Conservation (phyloP, 1,140 invertebrate genomes). For the Diploscapter pachys region DNA sequence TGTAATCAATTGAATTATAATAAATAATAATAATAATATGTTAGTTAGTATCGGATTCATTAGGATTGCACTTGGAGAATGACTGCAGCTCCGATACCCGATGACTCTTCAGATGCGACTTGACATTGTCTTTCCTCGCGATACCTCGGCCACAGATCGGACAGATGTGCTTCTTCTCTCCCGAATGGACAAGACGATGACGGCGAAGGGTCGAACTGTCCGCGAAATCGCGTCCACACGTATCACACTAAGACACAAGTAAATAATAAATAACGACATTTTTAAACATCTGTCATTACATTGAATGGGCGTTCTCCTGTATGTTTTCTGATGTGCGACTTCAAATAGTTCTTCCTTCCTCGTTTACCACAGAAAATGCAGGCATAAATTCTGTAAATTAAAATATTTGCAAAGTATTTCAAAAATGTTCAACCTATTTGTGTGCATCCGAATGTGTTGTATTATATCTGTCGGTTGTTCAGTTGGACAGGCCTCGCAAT, state of each 20-base stretch:
- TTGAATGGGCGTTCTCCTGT: constrained; percentile 84
- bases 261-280: background rate
- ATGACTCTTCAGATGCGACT: constrained; percentile 33
- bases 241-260: constrained; percentile 24
- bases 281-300: constrained; percentile 11
- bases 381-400: constrained; percentile 32
- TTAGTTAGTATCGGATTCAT: no score
- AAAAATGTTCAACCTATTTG: constrained; percentile 9
- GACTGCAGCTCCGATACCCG: background rate
- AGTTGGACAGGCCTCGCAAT: constrained; percentile 24
- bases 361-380: constrained; percentile 37
- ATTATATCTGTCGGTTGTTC: constrained; percentile 13
- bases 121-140: constrained; percentile 38
- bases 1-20: no score
- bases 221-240: constrained; percentile 28
- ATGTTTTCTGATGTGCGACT: constrained; percentile 91
- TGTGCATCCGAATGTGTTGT: constrained; percentile 25
- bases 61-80: no score
- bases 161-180: constrained; percentile 36
- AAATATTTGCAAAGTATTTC: background rate
- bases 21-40: no score
- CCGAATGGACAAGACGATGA: constrained; percentile 33
- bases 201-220: constrained; percentile 36
- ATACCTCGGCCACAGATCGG: constrained; percentile 36
- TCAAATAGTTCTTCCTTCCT: constrained; percentile 72